A percentile compares a stretch with the other conserved stretches of the same genome.
These are phyloP conservation scores for Setipinna tenuifilis DNA, from an alignment of 2,797 vertebrate genomes.

Conservation along the genomic window DNA sequence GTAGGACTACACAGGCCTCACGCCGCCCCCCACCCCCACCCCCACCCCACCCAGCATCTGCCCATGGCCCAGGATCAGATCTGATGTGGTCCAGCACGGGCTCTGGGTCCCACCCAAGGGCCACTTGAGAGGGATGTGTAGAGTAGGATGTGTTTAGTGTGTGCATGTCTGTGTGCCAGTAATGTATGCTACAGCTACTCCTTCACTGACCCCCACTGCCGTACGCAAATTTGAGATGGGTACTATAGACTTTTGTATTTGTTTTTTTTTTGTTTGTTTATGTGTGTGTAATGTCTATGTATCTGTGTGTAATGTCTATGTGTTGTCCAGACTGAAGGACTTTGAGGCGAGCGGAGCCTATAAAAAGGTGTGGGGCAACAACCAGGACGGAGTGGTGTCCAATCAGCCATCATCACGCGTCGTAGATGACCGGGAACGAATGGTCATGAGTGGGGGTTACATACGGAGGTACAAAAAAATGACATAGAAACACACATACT, in stretches of 20 bases:
- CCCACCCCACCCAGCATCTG: not conserved
- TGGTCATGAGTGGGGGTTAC: constrained; percentile 83
- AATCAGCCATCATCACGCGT: constrained; percentile 79
- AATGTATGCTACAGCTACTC: constrained; percentile 26
- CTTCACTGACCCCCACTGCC: constrained; percentile 38
- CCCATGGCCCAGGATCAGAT: no score
- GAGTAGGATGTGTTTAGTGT: not conserved
- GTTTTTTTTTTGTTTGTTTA: not conserved
- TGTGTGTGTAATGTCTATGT: constrained; percentile 35
- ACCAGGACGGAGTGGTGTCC: constrained; percentile 77
- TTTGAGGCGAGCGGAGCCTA: constrained; percentile 75
- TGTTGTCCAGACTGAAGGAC: constrained; percentile 72
- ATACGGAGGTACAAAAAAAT: constrained; percentile 72
- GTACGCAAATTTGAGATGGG: not conserved
- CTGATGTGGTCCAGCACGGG: not conserved
- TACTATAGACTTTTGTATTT: no score
- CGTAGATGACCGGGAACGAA: constrained; percentile 79
- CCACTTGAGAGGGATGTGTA: no score
- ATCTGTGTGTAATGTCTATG: constrained; percentile 28
- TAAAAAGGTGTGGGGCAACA: constrained; percentile 77
- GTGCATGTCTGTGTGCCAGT: constrained; percentile 15
- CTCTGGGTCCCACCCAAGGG: no score
- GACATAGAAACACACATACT: constrained; percentile 4
- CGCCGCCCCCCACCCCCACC: not conserved
- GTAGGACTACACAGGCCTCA: no score